These are phyloP conservation scores for Phymorhynchus buccinoides DNA, from an alignment of 1,140 invertebrate genomes.

Conservation along the genomic window DNA sequence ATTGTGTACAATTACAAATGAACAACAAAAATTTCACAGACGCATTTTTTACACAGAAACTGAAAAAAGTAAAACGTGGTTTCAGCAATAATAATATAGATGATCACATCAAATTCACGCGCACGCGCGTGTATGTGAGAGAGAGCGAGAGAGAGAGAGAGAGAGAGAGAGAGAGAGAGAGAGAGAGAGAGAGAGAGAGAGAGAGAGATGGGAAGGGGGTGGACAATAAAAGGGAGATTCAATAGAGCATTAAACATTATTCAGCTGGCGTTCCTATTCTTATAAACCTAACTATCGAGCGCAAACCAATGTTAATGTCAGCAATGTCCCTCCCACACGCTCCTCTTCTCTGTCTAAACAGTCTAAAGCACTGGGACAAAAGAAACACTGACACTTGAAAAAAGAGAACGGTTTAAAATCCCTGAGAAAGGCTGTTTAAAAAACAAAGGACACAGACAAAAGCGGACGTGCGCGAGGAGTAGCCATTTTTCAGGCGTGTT, in stretches of 20 bases:
- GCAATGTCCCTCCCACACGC: not conserved
- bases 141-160: not conserved
- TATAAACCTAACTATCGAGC: not conserved
- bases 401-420: not conserved
- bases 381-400: not conserved
- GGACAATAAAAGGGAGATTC: too few species aligned
- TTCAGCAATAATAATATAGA: too few species aligned
- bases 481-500: constrained; percentile 18
- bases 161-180: not conserved
- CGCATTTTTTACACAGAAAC: too few species aligned
- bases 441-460: not conserved
- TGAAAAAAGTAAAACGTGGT: too few species aligned
- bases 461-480: not conserved
- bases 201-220: not conserved
- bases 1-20: too few species aligned
- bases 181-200: constrained; percentile 7
- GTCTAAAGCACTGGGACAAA: not conserved
- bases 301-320: not conserved
- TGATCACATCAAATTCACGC: too few species aligned
- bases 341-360: not conserved
- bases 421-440: not conserved
- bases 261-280: not conserved
- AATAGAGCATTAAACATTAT: not conserved
- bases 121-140: too few species aligned
- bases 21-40: too few species aligned